Conservation (phyloP, 2,113 vertebrate species). For the Hippocampus zosterae region DNA sequence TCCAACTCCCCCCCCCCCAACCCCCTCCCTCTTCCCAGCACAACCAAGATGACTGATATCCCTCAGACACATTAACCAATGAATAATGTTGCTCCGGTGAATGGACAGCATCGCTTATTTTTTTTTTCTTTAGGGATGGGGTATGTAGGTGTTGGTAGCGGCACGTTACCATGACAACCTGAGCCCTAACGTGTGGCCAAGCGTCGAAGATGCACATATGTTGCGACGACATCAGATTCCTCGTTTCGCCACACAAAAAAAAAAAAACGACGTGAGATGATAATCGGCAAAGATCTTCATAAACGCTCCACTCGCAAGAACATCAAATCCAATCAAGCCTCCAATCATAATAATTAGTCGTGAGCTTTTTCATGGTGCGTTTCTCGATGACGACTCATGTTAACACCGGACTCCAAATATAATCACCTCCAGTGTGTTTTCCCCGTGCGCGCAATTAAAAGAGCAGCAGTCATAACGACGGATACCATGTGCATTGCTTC, state of each 20-base stretch:
- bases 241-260: not conserved
- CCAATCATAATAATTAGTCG: not conserved
- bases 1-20: not conserved
- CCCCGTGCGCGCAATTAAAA: not conserved
- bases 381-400: not conserved
- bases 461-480: not conserved
- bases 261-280: not conserved
- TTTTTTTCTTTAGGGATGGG: not conserved
- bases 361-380: not conserved
- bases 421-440: not conserved
- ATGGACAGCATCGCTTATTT: not conserved
- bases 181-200: not conserved
- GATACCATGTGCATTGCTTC: not conserved
- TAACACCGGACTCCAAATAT: not conserved
- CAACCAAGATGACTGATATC: not conserved
- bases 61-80: not conserved
- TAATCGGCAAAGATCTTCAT: not conserved
- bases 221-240: not conserved
- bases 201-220: not conserved
- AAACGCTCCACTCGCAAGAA: not conserved
- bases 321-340: not conserved
- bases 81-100: not conserved
- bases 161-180: not conserved
- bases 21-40: not conserved
- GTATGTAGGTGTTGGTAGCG: not conserved